Evolutionary conservation across 2,797 vertebrate species (phyloP), one percentile per base, ranked within the genome.

Genomic region (Ctenopoma kingsleyae): DNA sequence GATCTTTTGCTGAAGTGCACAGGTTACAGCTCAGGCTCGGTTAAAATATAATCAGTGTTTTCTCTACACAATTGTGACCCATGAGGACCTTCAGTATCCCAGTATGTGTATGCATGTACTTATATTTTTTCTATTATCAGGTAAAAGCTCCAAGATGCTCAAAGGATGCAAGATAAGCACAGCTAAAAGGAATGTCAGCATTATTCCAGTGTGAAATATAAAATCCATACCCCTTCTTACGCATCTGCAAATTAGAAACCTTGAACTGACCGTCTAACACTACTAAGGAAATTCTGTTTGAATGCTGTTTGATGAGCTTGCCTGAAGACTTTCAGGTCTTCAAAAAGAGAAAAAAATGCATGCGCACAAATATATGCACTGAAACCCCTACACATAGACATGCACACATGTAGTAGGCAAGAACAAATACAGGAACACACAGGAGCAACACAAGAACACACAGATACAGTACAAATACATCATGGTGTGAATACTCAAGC

Each of bases 181-280:
- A 51, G 76, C 80, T 74, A 70, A 78, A 78, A 78, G 65, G 73
- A 82, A 60, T 58, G 87, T 91, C 90, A 91, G 88, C 91, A 78
- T 81, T 89, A 80, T 88, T 79, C 75, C 16, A 3, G 36, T 41
- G 54, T 59, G 51, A 76, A 83, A 80, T 74, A 52, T 61, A 67
- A 90, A 89, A 87, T 87, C 83, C 81, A 86, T 80, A 76, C 59
- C 25, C 55, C 57, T 35, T 71, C 68, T 80, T 57, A 62, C 80
- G 81, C 78, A 84, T 84, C 84, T 86, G 84, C 86, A 89, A 90
- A 90, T 87, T 71, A 88, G 64, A 30, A 78, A 61, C 82, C 81
- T 71, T 81, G 84, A 85, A 87, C 84, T 41, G 70, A 80, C 85
- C 86, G 80, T 78, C 69, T 71, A 27, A 70, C 51, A 67, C 44